A percentile compares a stretch with the other conserved stretches of the same genome.
These are phyloP conservation scores for Yponomeuta sedellus DNA, from an alignment of 2,888 invertebrate species.

Conservation along the genomic window DNA sequence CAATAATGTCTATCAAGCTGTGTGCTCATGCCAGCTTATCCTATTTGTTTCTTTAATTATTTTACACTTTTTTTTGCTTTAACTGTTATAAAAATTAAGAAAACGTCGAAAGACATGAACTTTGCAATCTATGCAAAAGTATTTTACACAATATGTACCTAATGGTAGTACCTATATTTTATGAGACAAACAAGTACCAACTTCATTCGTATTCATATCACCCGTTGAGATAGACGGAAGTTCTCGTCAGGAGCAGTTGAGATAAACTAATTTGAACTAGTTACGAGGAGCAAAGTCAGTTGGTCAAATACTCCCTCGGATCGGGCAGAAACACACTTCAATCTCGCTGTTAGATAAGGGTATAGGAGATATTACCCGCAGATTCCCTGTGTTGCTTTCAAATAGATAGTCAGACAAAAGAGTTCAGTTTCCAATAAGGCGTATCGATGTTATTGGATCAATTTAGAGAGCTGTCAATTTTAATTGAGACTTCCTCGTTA, in stretches of 20 bases:
- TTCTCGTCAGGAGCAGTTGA: constrained; percentile 53
- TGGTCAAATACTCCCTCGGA: constrained; percentile 31
- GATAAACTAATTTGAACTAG: constrained; percentile 56
- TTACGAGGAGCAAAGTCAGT: constrained; percentile 43
- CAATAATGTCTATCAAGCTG: no score
- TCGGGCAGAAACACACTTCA: constrained; percentile 16
- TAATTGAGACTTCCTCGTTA: constrained; percentile 46
- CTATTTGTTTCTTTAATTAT: no score
- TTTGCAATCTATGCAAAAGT: no score
- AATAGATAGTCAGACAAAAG: constrained; percentile 27
- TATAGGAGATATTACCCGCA: constrained; percentile 31
- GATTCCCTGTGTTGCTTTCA: constrained; percentile 25
- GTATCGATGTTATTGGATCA: constrained; percentile 45
- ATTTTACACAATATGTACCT: no score
- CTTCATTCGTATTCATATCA: neutral
- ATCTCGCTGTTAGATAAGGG: constrained; percentile 19
- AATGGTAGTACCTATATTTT: neutral
- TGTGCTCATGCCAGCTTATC: no score
- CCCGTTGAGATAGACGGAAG: constrained; percentile 43
- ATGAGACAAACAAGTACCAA: neutral
- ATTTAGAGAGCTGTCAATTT: constrained; percentile 49
- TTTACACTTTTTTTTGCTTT: no score
- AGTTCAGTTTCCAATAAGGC: constrained; percentile 45
- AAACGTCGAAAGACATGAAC: no score
- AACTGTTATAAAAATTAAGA: no score